Evolutionary conservation across 2,113 vertebrate species (phyloP).

Genomic region (Tachysurus fulvidraco): DNA sequence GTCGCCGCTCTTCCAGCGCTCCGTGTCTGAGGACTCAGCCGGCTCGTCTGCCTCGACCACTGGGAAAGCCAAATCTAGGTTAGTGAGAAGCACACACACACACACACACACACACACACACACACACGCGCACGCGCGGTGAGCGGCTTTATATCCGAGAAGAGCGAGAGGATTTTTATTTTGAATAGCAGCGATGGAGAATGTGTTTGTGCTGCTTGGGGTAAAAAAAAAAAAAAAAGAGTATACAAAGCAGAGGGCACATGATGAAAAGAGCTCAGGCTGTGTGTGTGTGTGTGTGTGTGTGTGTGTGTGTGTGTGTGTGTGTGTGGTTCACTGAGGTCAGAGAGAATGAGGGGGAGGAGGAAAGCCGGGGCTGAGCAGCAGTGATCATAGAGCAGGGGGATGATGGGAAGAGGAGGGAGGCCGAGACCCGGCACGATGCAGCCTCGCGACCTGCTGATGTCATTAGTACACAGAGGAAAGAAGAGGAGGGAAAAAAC

Average conservation of each 20-base stretch:
- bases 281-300: conserved; percentile 17
- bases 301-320: conserved; percentile 6
- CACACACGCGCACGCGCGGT: neutral
- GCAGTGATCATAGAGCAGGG: conserved; percentile 2
- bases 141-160: neutral
- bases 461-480: conserved; percentile 32
- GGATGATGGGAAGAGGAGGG: conserved; percentile 33
- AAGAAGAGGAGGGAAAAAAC: neutral
- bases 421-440: conserved; percentile 43
- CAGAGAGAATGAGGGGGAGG: conserved; percentile 16
- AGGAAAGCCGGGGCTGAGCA: conserved; percentile 29
- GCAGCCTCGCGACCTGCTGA: conserved; percentile 27
- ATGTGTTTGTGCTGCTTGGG: conserved; percentile 3
- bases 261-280: neutral
- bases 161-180: neutral
- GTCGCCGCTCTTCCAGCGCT: conserved; percentile 77
- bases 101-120: conserved; percentile 11
- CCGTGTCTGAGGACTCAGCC: conserved; percentile 80
- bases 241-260: neutral
- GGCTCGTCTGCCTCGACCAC: conserved; percentile 79
- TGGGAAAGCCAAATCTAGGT: conserved; percentile 88
- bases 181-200: conserved; percentile 4
- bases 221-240: neutral
- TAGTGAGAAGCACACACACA: conserved; percentile 29
- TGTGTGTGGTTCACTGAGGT: neutral